Evolutionary conservation across 53 echinoderm and acorn worm genomes (phyloP).

Genomic region (Actinopyga echinites): DNA sequence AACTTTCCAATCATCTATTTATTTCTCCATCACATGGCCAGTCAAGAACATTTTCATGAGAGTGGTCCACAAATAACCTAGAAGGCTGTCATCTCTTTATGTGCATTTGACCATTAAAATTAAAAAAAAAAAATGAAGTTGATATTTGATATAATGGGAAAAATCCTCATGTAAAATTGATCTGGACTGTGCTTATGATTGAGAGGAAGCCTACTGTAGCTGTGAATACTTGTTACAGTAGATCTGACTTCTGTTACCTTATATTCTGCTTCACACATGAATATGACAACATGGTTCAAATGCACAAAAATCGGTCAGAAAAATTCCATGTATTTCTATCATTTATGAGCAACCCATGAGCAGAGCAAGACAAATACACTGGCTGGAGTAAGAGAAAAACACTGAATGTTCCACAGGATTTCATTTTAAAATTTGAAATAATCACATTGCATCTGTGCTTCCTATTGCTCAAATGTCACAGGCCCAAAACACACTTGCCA

Average conservation of each 20-base stretch:
- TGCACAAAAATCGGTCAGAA: too few relatives aligned
- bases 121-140: neutral
- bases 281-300: too few relatives aligned
- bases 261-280: too few relatives aligned
- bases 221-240: too few relatives aligned
- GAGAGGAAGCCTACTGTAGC: too few relatives aligned
- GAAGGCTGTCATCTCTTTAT: neutral
- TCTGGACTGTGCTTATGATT: too few relatives aligned
- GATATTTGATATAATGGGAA: neutral
- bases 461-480: neutral
- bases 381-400: neutral
- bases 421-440: neutral
- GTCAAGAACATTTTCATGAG: slow-evolving; percentile 16
- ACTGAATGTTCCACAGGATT: neutral
- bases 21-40: slow-evolving; percentile 30
- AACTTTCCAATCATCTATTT: slow-evolving; percentile 18
- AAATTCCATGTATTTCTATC: too few relatives aligned
- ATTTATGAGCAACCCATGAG: too few relatives aligned
- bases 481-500: slow-evolving; percentile 3
- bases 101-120: neutral
- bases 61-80: neutral
- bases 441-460: neutral
- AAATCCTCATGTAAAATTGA: neutral
- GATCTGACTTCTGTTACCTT: too few relatives aligned
- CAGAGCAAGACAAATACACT: neutral